Conservation (phyloP, 1,140 invertebrate genomes). For the Cydia amplana region DNA sequence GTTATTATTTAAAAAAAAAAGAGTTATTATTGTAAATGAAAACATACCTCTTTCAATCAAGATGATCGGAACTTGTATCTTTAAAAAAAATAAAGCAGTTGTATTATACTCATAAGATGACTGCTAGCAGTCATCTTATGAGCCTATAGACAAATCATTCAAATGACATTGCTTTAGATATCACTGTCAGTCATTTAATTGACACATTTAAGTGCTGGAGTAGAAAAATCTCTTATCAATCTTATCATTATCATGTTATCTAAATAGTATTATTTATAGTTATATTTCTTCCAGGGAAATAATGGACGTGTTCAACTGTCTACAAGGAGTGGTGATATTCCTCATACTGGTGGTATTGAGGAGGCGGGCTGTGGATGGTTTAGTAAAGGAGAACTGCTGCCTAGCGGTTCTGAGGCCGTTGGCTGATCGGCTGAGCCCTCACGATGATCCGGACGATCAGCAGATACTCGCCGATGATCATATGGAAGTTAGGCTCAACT, state of each 20-base stretch:
- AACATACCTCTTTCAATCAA: too few species aligned
- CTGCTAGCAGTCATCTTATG: too few species aligned
- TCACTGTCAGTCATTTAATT: too few species aligned
- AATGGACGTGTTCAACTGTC: conserved; percentile 82
- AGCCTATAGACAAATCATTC: too few species aligned
- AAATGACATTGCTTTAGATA: too few species aligned
- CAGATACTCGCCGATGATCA: conserved; percentile 68
- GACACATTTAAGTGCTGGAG: too few species aligned
- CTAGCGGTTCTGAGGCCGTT: conserved; percentile 63
- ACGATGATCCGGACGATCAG: conserved; percentile 79
- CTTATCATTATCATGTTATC: background rate
- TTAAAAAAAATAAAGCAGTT: too few species aligned
- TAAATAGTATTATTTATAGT: background rate
- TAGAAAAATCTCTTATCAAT: conserved; percentile 19
- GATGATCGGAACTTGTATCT: too few species aligned
- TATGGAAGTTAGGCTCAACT: conserved; percentile 67
- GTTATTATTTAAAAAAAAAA: too few species aligned
- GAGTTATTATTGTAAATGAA: too few species aligned
- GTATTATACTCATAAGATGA: too few species aligned
- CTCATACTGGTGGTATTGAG: conserved; percentile 81
- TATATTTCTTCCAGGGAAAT: conserved; percentile 79
- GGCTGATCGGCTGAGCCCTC: conserved; percentile 77
- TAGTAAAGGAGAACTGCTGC: conserved; percentile 70
- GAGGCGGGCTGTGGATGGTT: conserved; percentile 80
- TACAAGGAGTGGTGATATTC: conserved; percentile 85